phyloP scores from a whole-genome alignment of 1,140 invertebrate genomes.

The Sycophila sp. region DNA sequence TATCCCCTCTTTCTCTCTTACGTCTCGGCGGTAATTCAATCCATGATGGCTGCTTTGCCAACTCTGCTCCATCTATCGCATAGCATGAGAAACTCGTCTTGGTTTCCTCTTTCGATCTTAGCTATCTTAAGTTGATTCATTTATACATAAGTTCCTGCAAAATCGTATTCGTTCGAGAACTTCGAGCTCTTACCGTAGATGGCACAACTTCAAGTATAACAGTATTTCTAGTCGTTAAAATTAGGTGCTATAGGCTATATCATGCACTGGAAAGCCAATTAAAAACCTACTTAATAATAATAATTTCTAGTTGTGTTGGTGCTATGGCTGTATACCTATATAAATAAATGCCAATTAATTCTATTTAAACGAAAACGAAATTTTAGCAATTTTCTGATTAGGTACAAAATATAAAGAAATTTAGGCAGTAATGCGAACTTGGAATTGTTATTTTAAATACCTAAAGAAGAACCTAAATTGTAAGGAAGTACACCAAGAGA shows the following conservation, averaged over 20 bases:
- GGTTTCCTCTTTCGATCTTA: neutral
- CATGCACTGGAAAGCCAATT: no score
- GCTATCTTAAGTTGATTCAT: no score
- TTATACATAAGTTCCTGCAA: neutral
- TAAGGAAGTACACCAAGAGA: no score
- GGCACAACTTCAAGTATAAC: slow-evolving; percentile 10
- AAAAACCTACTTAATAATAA: no score
- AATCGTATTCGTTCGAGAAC: neutral
- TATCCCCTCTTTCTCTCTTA: slow-evolving; percentile 43
- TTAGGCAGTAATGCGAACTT: neutral
- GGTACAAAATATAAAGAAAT: neutral
- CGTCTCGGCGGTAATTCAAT: slow-evolving; percentile 46
- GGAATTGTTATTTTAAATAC: no score
- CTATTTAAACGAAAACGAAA: no score
- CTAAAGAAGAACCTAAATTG: no score
- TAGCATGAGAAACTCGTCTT: neutral
- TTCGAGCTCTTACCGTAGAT: slow-evolving; percentile 18
- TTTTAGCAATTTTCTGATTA: no score
- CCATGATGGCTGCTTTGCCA: slow-evolving; percentile 54
- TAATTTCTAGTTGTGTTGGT: no score
- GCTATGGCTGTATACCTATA: no score
- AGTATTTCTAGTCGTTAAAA: neutral
- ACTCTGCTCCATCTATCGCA: slow-evolving; percentile 43
- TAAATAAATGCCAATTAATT: no score
- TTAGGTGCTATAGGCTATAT: neutral